Evolutionary conservation across 1,140 invertebrate genomes (phyloP).

Genomic region (Uloborus diversus): DNA sequence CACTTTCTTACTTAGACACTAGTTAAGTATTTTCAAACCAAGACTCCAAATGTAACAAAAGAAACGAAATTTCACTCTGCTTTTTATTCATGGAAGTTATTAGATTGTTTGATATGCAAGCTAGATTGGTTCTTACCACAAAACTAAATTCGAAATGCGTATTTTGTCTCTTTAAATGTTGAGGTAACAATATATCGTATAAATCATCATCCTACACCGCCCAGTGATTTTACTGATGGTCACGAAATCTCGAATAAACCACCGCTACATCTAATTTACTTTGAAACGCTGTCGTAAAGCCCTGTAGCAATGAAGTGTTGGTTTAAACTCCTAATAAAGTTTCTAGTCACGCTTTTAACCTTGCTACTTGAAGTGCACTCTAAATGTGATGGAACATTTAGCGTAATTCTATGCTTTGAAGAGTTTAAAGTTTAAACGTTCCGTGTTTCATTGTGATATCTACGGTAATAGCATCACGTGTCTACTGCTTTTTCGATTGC

Average conservation of each 20-base stretch:
- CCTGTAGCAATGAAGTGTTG: constrained; percentile 14
- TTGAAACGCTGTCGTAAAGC: constrained; percentile 26
- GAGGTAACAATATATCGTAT: not conserved
- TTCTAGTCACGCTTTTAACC: constrained; percentile 47
- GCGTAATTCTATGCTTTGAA: constrained; percentile 33
- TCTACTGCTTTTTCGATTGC: no score
- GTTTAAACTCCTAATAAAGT: constrained; percentile 43
- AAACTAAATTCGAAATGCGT: no score
- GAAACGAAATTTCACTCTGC: no score
- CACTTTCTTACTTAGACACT: no score
- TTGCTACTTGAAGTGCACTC: not conserved
- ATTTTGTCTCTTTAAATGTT: no score
- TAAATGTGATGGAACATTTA: constrained; percentile 41
- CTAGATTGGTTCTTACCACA: no score
- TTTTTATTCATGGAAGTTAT: no score
- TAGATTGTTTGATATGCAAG: no score
- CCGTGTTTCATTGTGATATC: constrained; percentile 17
- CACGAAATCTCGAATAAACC: constrained; percentile 7
- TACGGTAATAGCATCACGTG: constrained; percentile 9
- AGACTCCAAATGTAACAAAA: no score
- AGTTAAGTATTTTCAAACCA: no score
- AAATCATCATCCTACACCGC: constrained; percentile 1
- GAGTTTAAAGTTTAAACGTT: constrained; percentile 36
- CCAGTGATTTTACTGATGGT: constrained; percentile 22
- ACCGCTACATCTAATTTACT: constrained; percentile 39